Percentiles rank a stretch among this genome's conserved stretches.
These are phyloP conservation scores for Chloropsis cyanopogon DNA, from an alignment of 2,113 vertebrate species.

Conservation along the genomic window DNA sequence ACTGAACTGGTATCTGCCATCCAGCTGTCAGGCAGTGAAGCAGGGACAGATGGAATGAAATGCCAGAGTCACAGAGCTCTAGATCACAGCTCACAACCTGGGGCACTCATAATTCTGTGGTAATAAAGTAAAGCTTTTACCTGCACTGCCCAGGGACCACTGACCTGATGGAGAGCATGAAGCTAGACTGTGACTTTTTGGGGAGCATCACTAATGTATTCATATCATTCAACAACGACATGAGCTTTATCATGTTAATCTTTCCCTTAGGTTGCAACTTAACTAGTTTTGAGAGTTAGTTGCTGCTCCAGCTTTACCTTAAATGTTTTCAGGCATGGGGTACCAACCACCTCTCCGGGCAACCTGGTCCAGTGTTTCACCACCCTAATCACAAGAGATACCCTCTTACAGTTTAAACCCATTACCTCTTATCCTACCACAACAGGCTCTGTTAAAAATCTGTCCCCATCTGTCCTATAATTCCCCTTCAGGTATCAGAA, in stretches of 20 bases:
- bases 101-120: neutral
- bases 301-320: neutral
- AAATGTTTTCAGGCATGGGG: neutral
- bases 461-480: neutral
- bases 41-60: neutral
- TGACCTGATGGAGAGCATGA: neutral
- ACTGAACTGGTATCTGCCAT: neutral
- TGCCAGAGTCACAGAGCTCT: neutral
- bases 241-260: no score
- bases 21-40: neutral
- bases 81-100: neutral
- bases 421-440: neutral
- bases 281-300: neutral
- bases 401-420: neutral
- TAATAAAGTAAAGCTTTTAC: neutral
- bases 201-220: accelerated
- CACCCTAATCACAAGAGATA: neutral
- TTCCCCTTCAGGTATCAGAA: neutral
- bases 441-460: neutral
- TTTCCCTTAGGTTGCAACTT: neutral
- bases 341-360: neutral
- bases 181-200: neutral
- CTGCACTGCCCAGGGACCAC: neutral
- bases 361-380: neutral
- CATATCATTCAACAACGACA: neutral